A percentile compares a stretch with the other conserved stretches of the same genome.
phyloP scores from a whole-genome alignment of 1,140 invertebrate genomes.

The Sminthurinus signatus region DNA sequence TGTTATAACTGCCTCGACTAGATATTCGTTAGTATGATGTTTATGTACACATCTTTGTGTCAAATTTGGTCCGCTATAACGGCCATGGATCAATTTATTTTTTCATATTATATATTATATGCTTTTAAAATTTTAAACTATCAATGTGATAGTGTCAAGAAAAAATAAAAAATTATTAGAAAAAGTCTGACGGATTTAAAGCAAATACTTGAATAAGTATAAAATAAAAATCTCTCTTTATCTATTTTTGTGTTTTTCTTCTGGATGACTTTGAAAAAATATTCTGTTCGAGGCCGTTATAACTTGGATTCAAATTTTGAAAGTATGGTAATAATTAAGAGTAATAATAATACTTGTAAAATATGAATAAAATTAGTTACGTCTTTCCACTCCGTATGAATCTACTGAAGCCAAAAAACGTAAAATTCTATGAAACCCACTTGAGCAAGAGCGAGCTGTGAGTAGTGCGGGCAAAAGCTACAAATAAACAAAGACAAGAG shows the following conservation, averaged over 20 bases:
- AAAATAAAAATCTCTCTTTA: too few species aligned
- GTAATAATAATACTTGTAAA: too few species aligned
- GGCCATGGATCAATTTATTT: background rate
- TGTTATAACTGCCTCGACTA: constrained; percentile 16
- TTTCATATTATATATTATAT: too few species aligned
- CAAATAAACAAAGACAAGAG: background rate
- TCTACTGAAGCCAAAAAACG: background rate
- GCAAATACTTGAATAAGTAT: too few species aligned
- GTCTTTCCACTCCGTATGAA: background rate
- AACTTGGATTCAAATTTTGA: background rate
- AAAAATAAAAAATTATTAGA: background rate
- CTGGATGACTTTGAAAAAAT: too few species aligned
- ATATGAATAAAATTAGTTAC: background rate
- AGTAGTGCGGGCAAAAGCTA: background rate
- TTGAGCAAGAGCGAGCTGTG: background rate
- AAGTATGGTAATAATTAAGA: too few species aligned
- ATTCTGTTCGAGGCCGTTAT: constrained; percentile 11
- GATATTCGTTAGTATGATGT: constrained; percentile 5
- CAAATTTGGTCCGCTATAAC: constrained; percentile 11
- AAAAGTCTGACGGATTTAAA: background rate
- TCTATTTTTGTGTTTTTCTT: too few species aligned
- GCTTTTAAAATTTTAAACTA: too few species aligned
- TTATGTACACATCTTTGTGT: background rate
- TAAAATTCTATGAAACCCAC: background rate
- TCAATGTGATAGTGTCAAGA: background rate